Percentiles rank a stretch among this genome's conserved stretches.
Evolutionary conservation across 2,888 invertebrate species (phyloP).

Genomic region (Malacosoma neustria): DNA sequence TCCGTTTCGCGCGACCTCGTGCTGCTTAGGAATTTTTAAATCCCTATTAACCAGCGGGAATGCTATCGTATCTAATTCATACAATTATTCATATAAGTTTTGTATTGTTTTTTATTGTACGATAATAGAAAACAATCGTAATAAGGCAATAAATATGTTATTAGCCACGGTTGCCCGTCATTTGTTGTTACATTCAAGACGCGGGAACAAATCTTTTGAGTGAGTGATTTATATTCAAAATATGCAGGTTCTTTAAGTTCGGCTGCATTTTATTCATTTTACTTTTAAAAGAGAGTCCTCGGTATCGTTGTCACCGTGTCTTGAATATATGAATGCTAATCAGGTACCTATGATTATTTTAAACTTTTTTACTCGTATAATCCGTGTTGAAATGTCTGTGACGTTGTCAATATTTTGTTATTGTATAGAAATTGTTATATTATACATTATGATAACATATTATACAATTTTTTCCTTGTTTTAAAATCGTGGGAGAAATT

Average conservation of each 20-base stretch:
- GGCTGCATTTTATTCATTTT: conserved; percentile 31
- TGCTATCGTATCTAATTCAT: conserved; percentile 32
- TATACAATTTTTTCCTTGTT: not conserved
- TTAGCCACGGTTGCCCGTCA: conserved; percentile 50
- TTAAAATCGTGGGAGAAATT: not conserved
- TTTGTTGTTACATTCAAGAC: conserved; percentile 21
- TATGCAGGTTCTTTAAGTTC: conserved; percentile 39
- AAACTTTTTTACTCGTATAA: conserved; percentile 20
- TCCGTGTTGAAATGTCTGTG: conserved; percentile 22
- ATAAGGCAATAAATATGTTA: conserved; percentile 45
- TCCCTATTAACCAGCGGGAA: conserved; percentile 8
- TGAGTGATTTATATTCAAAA: conserved; percentile 57
- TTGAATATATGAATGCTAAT: conserved; percentile 60
- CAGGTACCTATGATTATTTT: conserved; percentile 38
- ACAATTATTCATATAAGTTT: conserved; percentile 32
- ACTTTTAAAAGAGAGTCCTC: conserved; percentile 30
- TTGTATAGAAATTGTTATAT: conserved; percentile 6
- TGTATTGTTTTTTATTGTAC: conserved; percentile 43
- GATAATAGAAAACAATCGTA: conserved; percentile 52
- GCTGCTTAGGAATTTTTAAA: conserved; percentile 23
- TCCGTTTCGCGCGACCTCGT: conserved; percentile 12
- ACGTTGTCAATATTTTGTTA: conserved; percentile 23
- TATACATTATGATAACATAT: not conserved
- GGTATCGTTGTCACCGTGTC: conserved; percentile 38
- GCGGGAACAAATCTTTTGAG: conserved; percentile 26